These are phyloP conservation scores for Paratilapia polleni DNA, from an alignment of 2,113 vertebrate species.

Conservation along the genomic window DNA sequence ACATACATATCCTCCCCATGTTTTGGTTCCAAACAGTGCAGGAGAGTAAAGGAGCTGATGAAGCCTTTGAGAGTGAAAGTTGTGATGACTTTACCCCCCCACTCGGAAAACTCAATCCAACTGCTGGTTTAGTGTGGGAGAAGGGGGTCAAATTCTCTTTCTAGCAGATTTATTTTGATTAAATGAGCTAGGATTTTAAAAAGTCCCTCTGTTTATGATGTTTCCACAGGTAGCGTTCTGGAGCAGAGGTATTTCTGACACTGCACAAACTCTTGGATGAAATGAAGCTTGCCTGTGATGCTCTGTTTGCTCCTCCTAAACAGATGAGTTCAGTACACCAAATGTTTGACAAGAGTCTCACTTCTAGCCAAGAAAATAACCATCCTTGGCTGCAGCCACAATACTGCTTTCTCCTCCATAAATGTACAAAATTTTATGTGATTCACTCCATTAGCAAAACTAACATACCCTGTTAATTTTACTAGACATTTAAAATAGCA, in stretches of 20 bases:
- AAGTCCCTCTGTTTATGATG: constrained; percentile 35
- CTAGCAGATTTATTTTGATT: constrained; percentile 41
- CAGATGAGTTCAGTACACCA: constrained; percentile 47
- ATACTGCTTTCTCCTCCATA: constrained; percentile 3
- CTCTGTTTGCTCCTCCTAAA: constrained; percentile 43
- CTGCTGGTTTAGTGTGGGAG: constrained; percentile 44
- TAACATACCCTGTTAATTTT: neutral
- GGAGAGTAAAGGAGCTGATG: constrained; percentile 11
- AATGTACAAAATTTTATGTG: neutral
- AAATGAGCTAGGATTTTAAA: neutral
- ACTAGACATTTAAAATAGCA: neutral
- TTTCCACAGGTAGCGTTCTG: constrained; percentile 51
- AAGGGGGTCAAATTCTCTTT: constrained; percentile 41
- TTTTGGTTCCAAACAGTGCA: constrained; percentile 51
- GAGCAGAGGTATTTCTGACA: constrained; percentile 46
- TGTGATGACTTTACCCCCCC: constrained; percentile 43
- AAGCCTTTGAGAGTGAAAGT: constrained; percentile 24
- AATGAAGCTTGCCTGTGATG: constrained; percentile 25
- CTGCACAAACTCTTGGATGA: constrained; percentile 26
- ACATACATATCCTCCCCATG: constrained; percentile 44
- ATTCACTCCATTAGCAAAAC: constrained; percentile 5
- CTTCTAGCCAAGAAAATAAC: constrained; percentile 41
- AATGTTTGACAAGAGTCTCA: constrained; percentile 55
- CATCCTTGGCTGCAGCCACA: neutral
- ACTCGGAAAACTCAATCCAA: constrained; percentile 39